Base-by-base conservation (phyloP, 2,888 invertebrate genomes). In the Cancer borealis region DNA sequence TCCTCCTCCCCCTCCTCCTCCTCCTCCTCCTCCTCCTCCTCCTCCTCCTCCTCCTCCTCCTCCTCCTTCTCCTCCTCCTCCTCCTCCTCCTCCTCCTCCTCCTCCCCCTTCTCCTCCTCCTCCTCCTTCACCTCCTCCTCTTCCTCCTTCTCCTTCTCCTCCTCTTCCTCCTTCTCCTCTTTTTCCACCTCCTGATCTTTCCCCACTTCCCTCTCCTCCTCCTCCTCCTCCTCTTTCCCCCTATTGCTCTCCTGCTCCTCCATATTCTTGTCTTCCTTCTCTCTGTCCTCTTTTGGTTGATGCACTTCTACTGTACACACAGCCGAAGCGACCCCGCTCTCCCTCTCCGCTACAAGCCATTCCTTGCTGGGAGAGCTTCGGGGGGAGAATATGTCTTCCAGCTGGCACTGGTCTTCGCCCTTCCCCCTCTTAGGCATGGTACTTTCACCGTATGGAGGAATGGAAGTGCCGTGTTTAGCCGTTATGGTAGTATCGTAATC, bases 321-420 rank as follows among this genome's bases (percentile, higher is more conserved):
- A 39, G 84, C 39, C 39, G 14, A 39, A 39, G 84, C 39, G 39
- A 30, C 84, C 39, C n/a, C 84, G 14, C 12, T 84, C 30, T 84
- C 39, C 17, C 84, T 84, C 39, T 84, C 39, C 30, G 14, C 14
- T 84, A 5, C 84, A 84, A 12, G 30, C 39, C 84, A 39, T 3
- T 84, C 84, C 39, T 14, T n/a, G 14, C 39, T 84, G 3, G 84
- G 84, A 14, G 84, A 84, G 30, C 14, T 39, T 84, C 84, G 84
- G 14, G 84, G 84, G 14, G 84, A 84, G n/a, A 84, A 84, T 84
- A 84, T 84, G 14, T 17, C 17, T 39, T 84, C 84, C 84, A 84
- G 17, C 39, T 10, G 84, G 39, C 39, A 17, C 30, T 84, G 30
- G 14, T 39, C 84, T 10, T 39, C 39, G 2, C 14, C 84, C 39